Evolutionary conservation across 2,797 vertebrate genomes (phyloP).

Genomic region (Microctenopoma stevenorrisi): DNA sequence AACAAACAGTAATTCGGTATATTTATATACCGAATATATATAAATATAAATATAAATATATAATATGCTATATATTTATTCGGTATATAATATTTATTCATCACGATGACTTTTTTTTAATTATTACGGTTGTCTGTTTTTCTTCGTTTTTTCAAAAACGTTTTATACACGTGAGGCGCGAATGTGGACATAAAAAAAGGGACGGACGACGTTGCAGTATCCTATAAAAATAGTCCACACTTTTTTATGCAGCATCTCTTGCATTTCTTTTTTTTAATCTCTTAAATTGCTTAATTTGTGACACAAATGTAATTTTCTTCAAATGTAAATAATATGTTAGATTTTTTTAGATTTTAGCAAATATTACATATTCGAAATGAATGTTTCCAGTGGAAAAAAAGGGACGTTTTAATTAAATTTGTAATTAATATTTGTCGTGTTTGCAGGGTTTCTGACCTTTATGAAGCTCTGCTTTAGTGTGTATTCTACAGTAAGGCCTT

Average conservation of each 20-base stretch:
- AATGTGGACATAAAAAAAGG: not conserved
- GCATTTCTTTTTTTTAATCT: not conserved
- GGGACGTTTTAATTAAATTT: slow-evolving; percentile 4
- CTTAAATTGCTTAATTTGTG: not conserved
- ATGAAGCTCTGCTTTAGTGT: slow-evolving; percentile 8
- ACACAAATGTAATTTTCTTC: slow-evolving; percentile 15
- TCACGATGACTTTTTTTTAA: not conserved
- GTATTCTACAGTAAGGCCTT: slow-evolving; percentile 74
- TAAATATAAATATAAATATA: too few species aligned
- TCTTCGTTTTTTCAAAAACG: not conserved
- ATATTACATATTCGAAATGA: slow-evolving; percentile 1
- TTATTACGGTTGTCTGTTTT: not conserved
- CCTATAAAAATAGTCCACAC: not conserved
- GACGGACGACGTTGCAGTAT: not conserved
- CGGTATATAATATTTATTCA: too few species aligned
- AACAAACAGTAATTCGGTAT: not conserved
- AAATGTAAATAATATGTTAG: not conserved
- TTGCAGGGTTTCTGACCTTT: slow-evolving; percentile 14
- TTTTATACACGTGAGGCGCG: not conserved
- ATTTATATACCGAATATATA: too few species aligned
- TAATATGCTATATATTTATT: too few species aligned
- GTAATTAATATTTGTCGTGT: slow-evolving; percentile 20
- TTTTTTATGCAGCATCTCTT: not conserved
- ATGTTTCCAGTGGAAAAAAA: slow-evolving; percentile 13
- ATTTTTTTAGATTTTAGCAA: slow-evolving; percentile 3